Conservation (phyloP, 2,888 invertebrate species). For the Lithophane ornitopus region DNA sequence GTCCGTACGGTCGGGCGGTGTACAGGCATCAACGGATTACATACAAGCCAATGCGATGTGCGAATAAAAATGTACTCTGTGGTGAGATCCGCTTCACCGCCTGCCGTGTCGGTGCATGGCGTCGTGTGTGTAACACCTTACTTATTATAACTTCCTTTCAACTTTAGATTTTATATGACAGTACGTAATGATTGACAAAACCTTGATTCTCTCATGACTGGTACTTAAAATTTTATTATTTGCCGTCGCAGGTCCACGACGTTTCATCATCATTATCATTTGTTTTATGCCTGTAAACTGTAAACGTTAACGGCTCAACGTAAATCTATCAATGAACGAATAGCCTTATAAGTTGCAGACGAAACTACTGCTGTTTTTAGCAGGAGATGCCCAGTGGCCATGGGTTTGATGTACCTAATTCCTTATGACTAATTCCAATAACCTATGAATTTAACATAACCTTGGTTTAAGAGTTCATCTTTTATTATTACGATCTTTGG, state of each 20-base stretch:
- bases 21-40: too few relatives aligned
- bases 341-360: neutral
- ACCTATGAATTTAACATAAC: neutral
- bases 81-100: too few relatives aligned
- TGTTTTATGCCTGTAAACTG: neutral
- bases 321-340: neutral
- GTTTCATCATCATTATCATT: neutral
- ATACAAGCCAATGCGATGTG: too few relatives aligned
- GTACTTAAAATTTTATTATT: neutral
- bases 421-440: neutral
- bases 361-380: neutral
- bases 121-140: too few relatives aligned
- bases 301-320: neutral
- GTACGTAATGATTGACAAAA: constrained; percentile 21
- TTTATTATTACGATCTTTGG: neutral
- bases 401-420: too few relatives aligned
- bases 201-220: constrained; percentile 17
- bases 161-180: constrained; percentile 17
- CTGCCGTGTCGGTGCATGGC: too few relatives aligned
- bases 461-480: neutral
- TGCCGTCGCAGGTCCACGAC: neutral
- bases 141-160: constrained; percentile 40
- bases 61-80: too few relatives aligned
- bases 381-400: neutral
- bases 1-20: too few relatives aligned